Percentiles rank a stretch among this genome's conserved stretches.
Conservation (phyloP, 2,797 vertebrate species). For the Coreius guichenoti region DNA sequence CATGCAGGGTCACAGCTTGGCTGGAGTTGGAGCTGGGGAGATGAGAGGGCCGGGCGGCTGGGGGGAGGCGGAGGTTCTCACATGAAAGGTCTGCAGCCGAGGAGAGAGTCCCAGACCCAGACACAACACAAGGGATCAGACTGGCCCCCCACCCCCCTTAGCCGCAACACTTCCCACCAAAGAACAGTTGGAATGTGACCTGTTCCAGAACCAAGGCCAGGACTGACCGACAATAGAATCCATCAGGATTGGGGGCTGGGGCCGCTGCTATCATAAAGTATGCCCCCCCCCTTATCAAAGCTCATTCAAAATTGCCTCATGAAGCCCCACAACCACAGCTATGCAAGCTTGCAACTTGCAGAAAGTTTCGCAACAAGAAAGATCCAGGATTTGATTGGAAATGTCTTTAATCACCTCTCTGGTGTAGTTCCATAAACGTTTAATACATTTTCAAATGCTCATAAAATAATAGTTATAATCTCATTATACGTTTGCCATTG, state of each 20-base stretch:
- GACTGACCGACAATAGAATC: constrained; percentile 65
- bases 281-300: constrained; percentile 36
- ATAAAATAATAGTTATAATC: constrained; percentile 50
- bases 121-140: constrained; percentile 82
- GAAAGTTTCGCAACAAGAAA: not conserved
- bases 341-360: not conserved
- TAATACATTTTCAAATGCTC: constrained; percentile 39
- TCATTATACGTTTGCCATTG: constrained; percentile 44
- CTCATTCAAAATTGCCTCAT: constrained; percentile 7
- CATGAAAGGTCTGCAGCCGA: constrained; percentile 65
- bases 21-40: constrained; percentile 58
- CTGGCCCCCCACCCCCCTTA: constrained; percentile 59
- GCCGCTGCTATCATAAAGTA: constrained; percentile 51
- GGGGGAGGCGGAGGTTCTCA: constrained; percentile 61
- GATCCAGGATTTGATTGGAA: not conserved
- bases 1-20: constrained; percentile 59
- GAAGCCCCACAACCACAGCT: not conserved
- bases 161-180: constrained; percentile 71
- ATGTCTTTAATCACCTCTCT: constrained; percentile 34
- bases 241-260: constrained; percentile 63
- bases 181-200: constrained; percentile 86
- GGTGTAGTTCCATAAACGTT: constrained; percentile 29
- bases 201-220: constrained; percentile 75
- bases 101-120: constrained; percentile 81
- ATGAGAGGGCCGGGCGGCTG: constrained; percentile 56